phyloP scores from a whole-genome alignment of 2,888 invertebrate genomes.

The Hermaeophaga mercurialis region DNA sequence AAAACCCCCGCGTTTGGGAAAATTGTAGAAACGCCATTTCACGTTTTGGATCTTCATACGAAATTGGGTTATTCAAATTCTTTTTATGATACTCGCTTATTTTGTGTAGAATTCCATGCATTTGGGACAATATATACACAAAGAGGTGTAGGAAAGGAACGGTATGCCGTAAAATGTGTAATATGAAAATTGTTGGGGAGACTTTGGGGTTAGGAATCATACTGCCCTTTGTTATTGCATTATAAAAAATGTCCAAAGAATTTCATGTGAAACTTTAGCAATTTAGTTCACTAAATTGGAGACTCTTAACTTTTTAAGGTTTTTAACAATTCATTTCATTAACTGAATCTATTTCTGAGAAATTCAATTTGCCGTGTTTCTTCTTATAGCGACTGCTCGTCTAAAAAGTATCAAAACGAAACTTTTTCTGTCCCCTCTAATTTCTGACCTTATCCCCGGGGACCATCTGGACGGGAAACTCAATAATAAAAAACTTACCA shows the following conservation, averaged over 20 bases:
- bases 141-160: conserved; percentile 2
- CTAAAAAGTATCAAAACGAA: too few species aligned
- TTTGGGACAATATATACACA: conserved; percentile 12
- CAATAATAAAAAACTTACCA: conserved; percentile 79
- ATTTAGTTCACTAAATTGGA: too few species aligned
- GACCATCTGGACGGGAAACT: too few species aligned
- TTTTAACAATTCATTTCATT: too few species aligned
- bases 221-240: too few species aligned
- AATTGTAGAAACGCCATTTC: conserved; percentile 18
- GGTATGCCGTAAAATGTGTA: background rate
- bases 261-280: too few species aligned
- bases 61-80: conserved; percentile 22
- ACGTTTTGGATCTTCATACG: conserved; percentile 15
- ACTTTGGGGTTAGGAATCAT: background rate
- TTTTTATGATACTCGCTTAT: background rate
- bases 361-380: too few species aligned
- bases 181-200: background rate
- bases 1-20: conserved; percentile 1
- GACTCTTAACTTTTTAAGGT: too few species aligned
- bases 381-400: too few species aligned
- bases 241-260: too few species aligned
- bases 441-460: background rate
- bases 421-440: background rate
- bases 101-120: conserved; percentile 4
- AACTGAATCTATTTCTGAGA: too few species aligned